Conservation (phyloP, 1,140 invertebrate species). For the Dermatophagoides farinae region DNA sequence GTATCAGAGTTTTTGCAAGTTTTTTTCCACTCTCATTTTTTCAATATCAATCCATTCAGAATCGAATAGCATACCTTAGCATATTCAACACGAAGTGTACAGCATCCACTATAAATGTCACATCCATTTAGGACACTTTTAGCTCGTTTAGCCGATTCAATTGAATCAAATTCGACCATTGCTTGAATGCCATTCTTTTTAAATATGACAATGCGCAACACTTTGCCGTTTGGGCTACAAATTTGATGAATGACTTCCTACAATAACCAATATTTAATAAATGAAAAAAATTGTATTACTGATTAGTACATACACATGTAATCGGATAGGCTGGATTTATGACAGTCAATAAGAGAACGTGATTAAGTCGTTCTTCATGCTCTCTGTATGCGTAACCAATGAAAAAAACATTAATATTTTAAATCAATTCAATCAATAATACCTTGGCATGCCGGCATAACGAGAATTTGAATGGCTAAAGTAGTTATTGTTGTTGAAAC, state of each 20-base stretch:
- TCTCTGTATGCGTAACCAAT: not conserved
- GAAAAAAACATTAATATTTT: not conserved
- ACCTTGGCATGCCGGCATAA: conserved; percentile 4
- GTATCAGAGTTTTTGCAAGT: too few species aligned
- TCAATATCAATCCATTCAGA: too few species aligned
- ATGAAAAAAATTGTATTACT: not conserved
- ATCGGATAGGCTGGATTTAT: conserved; percentile 94
- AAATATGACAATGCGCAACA: conserved; percentile 94
- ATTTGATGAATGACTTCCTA: conserved; percentile 97
- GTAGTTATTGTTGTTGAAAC: conserved; percentile 2
- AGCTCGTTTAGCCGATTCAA: conserved; percentile 80
- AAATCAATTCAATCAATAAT: not conserved
- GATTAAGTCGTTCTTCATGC: conserved; percentile 42
- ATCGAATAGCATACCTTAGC: conserved; percentile 54
- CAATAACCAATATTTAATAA: conserved; percentile 15
- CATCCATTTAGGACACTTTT: conserved; percentile 87
- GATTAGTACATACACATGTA: conserved; percentile 67
- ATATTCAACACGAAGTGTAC: conserved; percentile 95
- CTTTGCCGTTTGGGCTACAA: conserved; percentile 74
- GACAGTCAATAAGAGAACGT: conserved; percentile 82
- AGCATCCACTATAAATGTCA: conserved; percentile 97
- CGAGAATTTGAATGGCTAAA: conserved; percentile 14
- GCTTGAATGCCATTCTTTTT: conserved; percentile 96
- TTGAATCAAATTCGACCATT: conserved; percentile 93
- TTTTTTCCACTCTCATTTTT: too few species aligned